A percentile compares a stretch with the other conserved stretches of the same genome.
Conservation (phyloP, 2,797 vertebrate species). For the Diplodus puntazzo region DNA sequence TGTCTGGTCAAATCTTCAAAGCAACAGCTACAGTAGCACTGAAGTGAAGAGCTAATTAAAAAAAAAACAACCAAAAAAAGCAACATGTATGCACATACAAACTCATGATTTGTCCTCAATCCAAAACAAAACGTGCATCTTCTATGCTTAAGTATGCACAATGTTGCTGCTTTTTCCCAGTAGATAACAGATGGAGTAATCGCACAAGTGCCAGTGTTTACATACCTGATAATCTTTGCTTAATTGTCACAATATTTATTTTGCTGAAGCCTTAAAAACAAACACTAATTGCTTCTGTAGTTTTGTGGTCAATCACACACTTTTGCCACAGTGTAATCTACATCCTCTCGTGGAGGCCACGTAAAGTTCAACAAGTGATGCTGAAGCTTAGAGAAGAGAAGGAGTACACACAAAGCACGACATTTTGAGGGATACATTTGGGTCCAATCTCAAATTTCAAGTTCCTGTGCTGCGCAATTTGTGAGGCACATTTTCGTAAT, state of each 20-base stretch:
- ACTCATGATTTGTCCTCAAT: not conserved
- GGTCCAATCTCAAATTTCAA: not conserved
- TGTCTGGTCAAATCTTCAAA: conserved; percentile 13
- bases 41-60: not conserved
- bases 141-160: conserved; percentile 44
- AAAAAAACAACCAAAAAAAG: not conserved
- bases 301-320: too few species aligned
- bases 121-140: not conserved
- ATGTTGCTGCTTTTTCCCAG: conserved; percentile 10
- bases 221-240: conserved; percentile 55
- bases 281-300: conserved; percentile 40
- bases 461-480: not conserved
- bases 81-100: conserved; percentile 1
- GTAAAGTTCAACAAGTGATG: too few species aligned
- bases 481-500: not conserved
- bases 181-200: conserved; percentile 65
- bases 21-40: conserved; percentile 4
- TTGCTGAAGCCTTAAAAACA: conserved; percentile 38
- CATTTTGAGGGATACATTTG: not conserved
- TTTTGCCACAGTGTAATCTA: too few species aligned
- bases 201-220: conserved; percentile 60
- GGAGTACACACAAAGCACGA: not conserved
- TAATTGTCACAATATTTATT: conserved; percentile 43
- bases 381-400: conserved; percentile 29
- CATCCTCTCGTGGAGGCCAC: too few species aligned